Evolutionary conservation across 1,140 invertebrate genomes (phyloP).

Genomic region (Solenopsis fugax): DNA sequence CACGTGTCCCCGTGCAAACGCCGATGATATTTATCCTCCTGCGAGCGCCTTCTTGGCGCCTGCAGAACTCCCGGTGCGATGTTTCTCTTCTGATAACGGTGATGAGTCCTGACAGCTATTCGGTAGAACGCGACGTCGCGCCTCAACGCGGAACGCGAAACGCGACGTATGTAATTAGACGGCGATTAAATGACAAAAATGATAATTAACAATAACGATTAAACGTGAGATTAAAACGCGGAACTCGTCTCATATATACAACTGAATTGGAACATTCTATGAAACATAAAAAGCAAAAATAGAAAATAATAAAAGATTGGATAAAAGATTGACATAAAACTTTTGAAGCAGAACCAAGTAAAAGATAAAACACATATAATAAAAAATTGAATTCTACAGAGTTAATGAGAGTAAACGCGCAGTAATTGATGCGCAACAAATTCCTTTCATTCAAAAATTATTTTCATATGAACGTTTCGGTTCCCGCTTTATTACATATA

Average conservation of each 20-base stretch:
- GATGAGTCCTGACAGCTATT: conserved; percentile 17
- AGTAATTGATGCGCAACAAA: no score
- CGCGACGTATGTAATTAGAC: background rate
- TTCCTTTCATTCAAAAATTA: no score
- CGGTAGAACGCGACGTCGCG: background rate
- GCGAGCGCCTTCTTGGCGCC: background rate
- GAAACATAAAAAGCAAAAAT: background rate
- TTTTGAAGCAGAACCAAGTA: background rate
- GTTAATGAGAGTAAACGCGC: no score
- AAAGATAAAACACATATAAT: background rate
- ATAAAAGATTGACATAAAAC: background rate
- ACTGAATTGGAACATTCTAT: background rate
- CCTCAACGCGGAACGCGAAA: conserved; percentile 1
- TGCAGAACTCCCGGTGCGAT: background rate
- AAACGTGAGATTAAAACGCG: background rate
- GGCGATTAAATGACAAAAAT: background rate
- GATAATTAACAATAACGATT: background rate
- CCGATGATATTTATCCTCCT: conserved; percentile 20
- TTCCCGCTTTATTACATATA: no score
- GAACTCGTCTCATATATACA: background rate
- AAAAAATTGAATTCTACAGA: no score
- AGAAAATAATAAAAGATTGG: background rate
- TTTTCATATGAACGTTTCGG: no score
- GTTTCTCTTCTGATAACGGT: conserved; percentile 34
- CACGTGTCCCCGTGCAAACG: conserved; percentile 21